A percentile compares a stretch with the other conserved stretches of the same genome.
These are phyloP conservation scores for Augiades crinisus DNA, from an alignment of 2,888 invertebrate species.

Conservation along the genomic window DNA sequence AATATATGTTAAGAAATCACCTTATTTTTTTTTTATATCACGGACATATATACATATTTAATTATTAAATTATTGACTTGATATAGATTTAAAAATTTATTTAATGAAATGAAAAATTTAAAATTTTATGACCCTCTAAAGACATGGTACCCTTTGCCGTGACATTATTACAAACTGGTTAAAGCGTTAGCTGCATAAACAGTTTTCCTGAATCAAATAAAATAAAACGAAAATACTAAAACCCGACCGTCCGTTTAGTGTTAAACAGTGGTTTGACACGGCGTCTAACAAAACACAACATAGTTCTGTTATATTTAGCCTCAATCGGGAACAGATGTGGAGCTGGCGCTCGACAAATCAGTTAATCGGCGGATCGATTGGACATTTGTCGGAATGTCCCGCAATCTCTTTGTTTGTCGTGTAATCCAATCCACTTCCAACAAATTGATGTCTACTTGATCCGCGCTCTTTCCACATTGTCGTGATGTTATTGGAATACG, in stretches of 20 bases:
- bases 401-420: conserved; percentile 27
- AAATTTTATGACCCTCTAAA: too few relatives aligned
- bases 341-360: conserved; percentile 23
- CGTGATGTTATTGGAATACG: neutral
- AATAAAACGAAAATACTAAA: neutral
- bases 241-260: neutral
- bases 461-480: conserved; percentile 10
- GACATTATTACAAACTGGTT: too few relatives aligned
- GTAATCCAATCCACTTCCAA: conserved; percentile 26
- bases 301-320: conserved; percentile 14
- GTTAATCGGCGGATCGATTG: conserved; percentile 25
- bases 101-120: too few relatives aligned
- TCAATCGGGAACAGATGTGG: conserved; percentile 16
- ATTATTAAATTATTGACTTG: too few relatives aligned
- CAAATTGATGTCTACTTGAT: conserved; percentile 24
- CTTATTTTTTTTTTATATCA: too few relatives aligned
- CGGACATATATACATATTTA: too few relatives aligned
- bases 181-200: too few relatives aligned
- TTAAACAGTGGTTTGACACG: neutral
- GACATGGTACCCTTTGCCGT: too few relatives aligned
- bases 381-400: conserved; percentile 26
- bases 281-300: conserved; percentile 10
- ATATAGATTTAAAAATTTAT: too few relatives aligned
- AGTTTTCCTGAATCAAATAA: too few relatives aligned
- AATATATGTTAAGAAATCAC: neutral